Percentiles rank a stretch among this genome's conserved stretches.
Evolutionary conservation across 2,797 vertebrate genomes (phyloP).

Genomic region (Enteromius treurensis): DNA sequence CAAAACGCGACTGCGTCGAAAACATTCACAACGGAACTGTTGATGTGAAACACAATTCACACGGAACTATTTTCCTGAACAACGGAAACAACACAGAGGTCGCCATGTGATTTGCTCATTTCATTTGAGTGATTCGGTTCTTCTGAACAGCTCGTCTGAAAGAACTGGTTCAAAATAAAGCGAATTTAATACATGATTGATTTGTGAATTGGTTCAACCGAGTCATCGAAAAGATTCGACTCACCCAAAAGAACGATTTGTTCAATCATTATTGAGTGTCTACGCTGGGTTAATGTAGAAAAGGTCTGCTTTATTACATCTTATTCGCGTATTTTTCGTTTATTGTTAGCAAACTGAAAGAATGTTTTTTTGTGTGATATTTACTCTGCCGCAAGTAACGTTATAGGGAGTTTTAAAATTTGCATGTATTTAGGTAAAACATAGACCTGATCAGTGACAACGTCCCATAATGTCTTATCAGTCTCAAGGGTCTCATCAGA

Average conservation of each 20-base stretch:
- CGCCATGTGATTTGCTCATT: slow-evolving; percentile 57
- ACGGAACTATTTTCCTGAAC: slow-evolving; percentile 65
- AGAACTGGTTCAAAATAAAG: not conserved
- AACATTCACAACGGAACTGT: slow-evolving; percentile 49
- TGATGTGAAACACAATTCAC: slow-evolving; percentile 17
- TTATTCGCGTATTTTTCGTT: not conserved
- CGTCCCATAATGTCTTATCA: not conserved
- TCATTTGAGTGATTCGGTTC: slow-evolving; percentile 1
- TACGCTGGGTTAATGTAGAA: not conserved
- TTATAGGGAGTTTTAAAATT: not conserved
- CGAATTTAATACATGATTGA: not conserved
- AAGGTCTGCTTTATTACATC: not conserved
- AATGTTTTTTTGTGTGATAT: not conserved
- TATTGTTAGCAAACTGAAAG: not conserved
- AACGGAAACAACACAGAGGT: slow-evolving; percentile 70
- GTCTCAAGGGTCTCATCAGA: not conserved
- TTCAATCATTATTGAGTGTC: not conserved
- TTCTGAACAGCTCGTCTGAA: not conserved
- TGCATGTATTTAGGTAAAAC: not conserved
- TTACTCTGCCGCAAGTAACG: not conserved
- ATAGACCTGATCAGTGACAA: not conserved
- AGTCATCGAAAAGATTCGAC: not conserved
- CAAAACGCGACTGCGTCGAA: not conserved
- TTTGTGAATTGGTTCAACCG: not conserved
- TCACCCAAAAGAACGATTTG: not conserved